Base-by-base conservation (phyloP, 2,113 vertebrate genomes). In the Salvelinus namaycush region DNA sequence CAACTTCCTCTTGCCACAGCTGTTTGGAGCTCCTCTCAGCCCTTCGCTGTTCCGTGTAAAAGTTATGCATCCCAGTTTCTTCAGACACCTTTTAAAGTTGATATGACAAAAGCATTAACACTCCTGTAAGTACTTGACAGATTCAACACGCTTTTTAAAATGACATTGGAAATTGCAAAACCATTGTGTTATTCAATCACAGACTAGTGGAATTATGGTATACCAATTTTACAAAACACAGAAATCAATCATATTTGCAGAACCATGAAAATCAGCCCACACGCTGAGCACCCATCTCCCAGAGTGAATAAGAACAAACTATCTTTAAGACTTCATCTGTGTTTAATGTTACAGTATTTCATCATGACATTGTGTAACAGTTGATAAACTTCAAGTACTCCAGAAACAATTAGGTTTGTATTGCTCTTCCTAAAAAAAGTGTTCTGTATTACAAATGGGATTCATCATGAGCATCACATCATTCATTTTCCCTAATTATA, bases 261-360 rank as follows among this genome's bases (percentile, higher is more conserved):
- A n/a, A 64, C 22, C 60, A 64, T 24, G n/a, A 14, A 64, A 64
- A 64, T 64, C 60, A 64, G 60, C 1, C 16, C 60, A n/a, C 20
- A 64, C 16, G 20, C 22, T 64, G n/a, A 22, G 5, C 60, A 8
- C 20, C 11, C 22, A 24, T 24, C 60, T 64, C 8, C 9, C 22
- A 22, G 20, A n/a, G 22, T 64, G n/a, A 22, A 22, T 22, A 9
- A 11, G 6, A 64, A 11, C 60, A 64, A 64, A n/a, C 18, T 9
- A 22, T 16, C 0, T 64, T 12, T 64, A n/a, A 64, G 60, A 64
- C 60, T 24, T 11, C 1, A 66, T 48, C 31, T 85, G 60, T 80
- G 65, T 91, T 89, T 84, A 86, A 78, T 90, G n/a, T 24, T 78
- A 86, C 76, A 85, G 76, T 54, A 59, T 14, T 70, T 6, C 76